Conservation (phyloP, 2,888 invertebrate genomes). For the Aspidiotus destructor region DNA sequence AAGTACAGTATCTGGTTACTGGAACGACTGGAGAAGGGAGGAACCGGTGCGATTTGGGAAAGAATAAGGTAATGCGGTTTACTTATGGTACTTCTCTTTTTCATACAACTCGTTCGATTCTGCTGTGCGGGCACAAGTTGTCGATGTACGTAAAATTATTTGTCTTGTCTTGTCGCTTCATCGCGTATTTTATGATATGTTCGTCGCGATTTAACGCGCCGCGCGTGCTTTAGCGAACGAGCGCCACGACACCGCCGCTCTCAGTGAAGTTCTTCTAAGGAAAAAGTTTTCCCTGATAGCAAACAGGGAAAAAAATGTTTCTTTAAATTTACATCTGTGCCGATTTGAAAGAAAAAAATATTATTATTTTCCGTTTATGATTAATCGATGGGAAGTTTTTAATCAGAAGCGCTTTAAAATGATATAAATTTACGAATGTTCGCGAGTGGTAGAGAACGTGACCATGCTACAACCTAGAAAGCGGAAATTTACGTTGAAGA, state of each 20-base stretch:
- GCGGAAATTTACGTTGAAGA: constrained; percentile 29
- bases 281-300: neutral
- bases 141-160: neutral
- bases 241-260: too few species aligned
- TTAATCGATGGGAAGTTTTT: neutral
- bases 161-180: neutral
- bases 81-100: constrained; percentile 9
- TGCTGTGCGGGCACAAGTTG: constrained; percentile 21
- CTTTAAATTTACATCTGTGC: neutral
- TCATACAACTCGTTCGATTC: constrained; percentile 14
- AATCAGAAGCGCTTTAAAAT: constrained; percentile 4
- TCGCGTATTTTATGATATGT: neutral
- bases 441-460: constrained; percentile 27
- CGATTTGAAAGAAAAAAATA: neutral
- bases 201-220: constrained; percentile 1
- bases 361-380: neutral
- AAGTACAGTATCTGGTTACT: constrained; percentile 27
- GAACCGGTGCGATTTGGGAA: constrained; percentile 24
- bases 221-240: neutral
- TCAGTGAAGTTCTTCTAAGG: neutral
- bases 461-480: constrained; percentile 32
- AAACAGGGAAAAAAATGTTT: neutral
- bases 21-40: constrained; percentile 32
- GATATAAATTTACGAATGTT: constrained; percentile 23
- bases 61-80: constrained; percentile 24